Evolutionary conservation across 2,888 invertebrate genomes (phyloP), one percentile per base, ranked within the genome.

Genomic region (Matsumyia berberina): DNA sequence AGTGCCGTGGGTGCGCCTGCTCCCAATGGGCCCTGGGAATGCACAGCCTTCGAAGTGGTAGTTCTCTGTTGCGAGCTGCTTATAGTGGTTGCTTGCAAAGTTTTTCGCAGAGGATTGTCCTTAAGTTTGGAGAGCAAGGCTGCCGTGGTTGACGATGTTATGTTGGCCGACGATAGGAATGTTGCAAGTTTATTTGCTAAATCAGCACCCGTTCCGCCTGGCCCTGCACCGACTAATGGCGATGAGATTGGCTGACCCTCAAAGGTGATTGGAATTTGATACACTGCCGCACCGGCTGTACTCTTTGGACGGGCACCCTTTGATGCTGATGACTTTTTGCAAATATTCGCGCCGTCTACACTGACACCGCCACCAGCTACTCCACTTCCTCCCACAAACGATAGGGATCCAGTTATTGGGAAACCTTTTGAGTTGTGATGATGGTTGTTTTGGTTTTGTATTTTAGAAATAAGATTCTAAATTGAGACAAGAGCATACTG

Each of bases 231-330:
- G 2, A 31, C 51, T 60, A n/a, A 7, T 66, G 60, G 55, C 7
- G 80, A 69, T 44, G 76, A 57, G n/a, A 82, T 29, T 31, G 86
- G 76, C 49, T 87, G 82, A 39, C 76, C 78, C 46, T 87, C 81
- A 44, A 67, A 86, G 11, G 81, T 66, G 35, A 87, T 86, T 74
- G 87, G 87, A 86, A 87, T 87, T 86, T 87, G 87, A 51, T 77
- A 87, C 0, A 80, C 57, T 12, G 67, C 46, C 3, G 62, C 73
- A 1, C 69, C 60, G 24, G 33, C 29, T 7, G 37, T 15, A 35
- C 6, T 55, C 2, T 1, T 29, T 9, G 35, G n/a, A 11, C 39
- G 24, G 24, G 4, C n/a, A 24, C 29, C 19, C 17, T 57, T 46
- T 19, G 64, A 55, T 58, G 51, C 1, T 33, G 46, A 5, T 8